Conservation (phyloP, 2,797 vertebrate species). For the Crotalus adamanteus region DNA sequence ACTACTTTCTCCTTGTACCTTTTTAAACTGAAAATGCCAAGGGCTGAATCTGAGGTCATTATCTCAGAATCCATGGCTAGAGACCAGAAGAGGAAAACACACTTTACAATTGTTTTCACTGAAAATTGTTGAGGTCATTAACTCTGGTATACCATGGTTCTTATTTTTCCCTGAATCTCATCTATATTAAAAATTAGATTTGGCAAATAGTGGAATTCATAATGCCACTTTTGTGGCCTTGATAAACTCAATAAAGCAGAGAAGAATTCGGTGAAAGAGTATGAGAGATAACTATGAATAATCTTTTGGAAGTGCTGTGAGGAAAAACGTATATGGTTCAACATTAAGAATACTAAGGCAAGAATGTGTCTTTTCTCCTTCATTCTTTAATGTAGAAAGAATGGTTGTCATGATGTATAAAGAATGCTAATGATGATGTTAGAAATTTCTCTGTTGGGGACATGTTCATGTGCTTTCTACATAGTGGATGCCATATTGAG, state of each 20-base stretch:
- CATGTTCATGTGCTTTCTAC: neutral
- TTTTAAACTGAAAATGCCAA: neutral
- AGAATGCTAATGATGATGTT: neutral
- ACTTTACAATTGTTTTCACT: neutral
- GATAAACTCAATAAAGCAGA: neutral
- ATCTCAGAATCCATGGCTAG: neutral
- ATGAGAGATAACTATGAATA: neutral
- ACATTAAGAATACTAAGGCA: neutral
- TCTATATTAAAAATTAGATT: constrained; percentile 27
- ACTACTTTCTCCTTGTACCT: neutral
- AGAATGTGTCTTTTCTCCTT: neutral
- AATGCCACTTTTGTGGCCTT: neutral
- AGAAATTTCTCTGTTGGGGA: neutral
- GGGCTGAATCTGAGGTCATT: neutral
- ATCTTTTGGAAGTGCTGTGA: neutral
- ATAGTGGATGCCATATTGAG: neutral
- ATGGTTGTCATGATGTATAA: neutral
- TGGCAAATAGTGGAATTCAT: neutral
- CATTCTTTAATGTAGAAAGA: neutral
- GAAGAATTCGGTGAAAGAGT: neutral
- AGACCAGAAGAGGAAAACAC: neutral
- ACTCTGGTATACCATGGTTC: neutral
- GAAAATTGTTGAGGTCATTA: neutral
- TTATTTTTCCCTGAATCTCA: neutral
- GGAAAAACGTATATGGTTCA: neutral